Evolutionary conservation across 1,140 invertebrate species (phyloP), one percentile per base, ranked within the genome.

Genomic region (Stegodyphus mimosarum): DNA sequence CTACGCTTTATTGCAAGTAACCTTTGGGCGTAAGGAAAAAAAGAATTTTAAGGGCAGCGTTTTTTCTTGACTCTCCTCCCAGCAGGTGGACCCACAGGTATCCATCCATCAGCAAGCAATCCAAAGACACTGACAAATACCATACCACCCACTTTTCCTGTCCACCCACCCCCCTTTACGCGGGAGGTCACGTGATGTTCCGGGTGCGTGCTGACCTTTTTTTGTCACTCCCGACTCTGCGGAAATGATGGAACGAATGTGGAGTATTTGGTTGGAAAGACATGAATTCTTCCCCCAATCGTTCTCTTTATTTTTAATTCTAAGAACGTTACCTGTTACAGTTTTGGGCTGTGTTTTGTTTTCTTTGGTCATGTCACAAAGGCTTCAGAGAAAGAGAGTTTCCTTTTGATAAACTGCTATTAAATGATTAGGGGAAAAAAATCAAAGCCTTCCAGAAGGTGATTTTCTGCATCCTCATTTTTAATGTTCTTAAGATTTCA

Each of bases 61-160:
- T n/a, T 53, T 70, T 77, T 60, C 60, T 72, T 72, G 52, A 52
- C 53, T 53, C 77, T 13, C 53, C n/a, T 69, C 67, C 15, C 78
- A 72, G 80, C 70, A 67, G 80, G 80, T 48, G 55, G 48, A 60
- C 33, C 33, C 77, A 50, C 69, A 52, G 49, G 71, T 74, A 73
- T 74, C 66, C 71, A 83, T 83, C 71, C 71, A 83, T 83, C 80
- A 83, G n/a, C 33, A 53, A 64, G 17, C 60, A 83, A 48, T n/a
- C 69, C 60, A 72, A 48, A 83, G 80, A 83, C 80, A 83, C 71
- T 83, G 71, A 83, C 80, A 83, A 83, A 83, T 83, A 66, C 60
- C 80, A 74, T 83, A 67, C 80, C 80, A 83, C 80, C 80, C 80
- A 83, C 80, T 83, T 83, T 83, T 83, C 52, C 50, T 49, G 71